phyloP scores from a whole-genome alignment of 2,797 vertebrate genomes.

The Sebastolobus alascanus region DNA sequence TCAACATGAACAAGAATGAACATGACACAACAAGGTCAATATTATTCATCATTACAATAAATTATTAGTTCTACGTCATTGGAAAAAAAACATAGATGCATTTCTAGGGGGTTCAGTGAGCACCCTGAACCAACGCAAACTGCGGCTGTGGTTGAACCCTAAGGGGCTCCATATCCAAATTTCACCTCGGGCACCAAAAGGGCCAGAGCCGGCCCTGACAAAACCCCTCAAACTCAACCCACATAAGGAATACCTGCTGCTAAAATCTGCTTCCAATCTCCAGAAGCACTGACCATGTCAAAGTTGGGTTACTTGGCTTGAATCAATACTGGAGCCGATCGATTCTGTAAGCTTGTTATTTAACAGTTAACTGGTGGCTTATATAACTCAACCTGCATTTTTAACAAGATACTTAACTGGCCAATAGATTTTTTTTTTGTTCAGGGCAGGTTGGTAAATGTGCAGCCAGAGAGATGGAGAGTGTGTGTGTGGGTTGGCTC shows the following conservation, averaged over 20 bases:
- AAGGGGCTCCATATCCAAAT: too few relatives aligned
- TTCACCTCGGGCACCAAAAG: too few relatives aligned
- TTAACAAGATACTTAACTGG: constrained; percentile 14
- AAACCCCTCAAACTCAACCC: constrained; percentile 7
- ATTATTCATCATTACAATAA: too few relatives aligned
- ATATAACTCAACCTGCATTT: constrained; percentile 19
- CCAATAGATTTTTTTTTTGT: not conserved
- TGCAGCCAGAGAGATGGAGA: constrained; percentile 31
- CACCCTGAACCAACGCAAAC: too few relatives aligned
- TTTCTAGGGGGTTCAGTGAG: too few relatives aligned
- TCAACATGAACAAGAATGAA: too few relatives aligned
- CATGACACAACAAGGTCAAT: too few relatives aligned
- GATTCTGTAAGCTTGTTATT: constrained; percentile 31
- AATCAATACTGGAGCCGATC: constrained; percentile 45
- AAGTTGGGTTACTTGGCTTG: constrained; percentile 27
- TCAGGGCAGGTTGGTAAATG: constrained; percentile 29
- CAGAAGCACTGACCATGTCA: constrained; percentile 10
- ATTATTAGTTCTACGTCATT: too few relatives aligned
- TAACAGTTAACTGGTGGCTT: constrained; percentile 14
- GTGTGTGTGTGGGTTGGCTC: constrained; percentile 45
- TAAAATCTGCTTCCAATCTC: constrained; percentile 3
- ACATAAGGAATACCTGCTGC: not conserved
- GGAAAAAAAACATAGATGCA: too few relatives aligned
- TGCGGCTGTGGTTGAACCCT: too few relatives aligned
- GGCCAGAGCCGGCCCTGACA: not conserved